phyloP scores from a whole-genome alignment of 2,888 invertebrate species.

The Mellilla xanthometata region DNA sequence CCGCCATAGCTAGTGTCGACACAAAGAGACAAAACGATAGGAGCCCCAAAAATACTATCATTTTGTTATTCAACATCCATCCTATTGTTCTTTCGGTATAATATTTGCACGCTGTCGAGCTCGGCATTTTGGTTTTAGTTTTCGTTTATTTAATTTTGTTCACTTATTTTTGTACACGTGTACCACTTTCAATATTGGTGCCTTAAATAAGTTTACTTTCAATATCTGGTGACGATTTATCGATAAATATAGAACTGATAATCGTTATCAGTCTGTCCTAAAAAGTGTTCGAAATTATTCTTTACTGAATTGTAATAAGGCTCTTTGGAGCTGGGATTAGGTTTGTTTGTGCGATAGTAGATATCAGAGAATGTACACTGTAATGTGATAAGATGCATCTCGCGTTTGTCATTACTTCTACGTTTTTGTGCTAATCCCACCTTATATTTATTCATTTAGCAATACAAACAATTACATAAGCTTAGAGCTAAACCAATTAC shows the following conservation, averaged over 20 bases:
- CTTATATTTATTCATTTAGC: too few species aligned
- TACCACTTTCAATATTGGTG: constrained; percentile 7
- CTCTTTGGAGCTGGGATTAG: background rate
- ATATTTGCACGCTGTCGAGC: constrained; percentile 51
- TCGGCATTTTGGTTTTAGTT: constrained; percentile 32
- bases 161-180: constrained; percentile 18
- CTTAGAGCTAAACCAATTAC: too few species aligned
- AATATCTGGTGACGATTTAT: constrained; percentile 23
- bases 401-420: too few species aligned
- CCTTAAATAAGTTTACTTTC: constrained; percentile 13
- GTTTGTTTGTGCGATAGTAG: constrained; percentile 2
- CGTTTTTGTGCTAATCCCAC: too few species aligned
- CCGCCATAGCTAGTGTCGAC: constrained; percentile 58
- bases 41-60: constrained; percentile 60
- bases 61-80: constrained; percentile 69
- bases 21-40: constrained; percentile 65
- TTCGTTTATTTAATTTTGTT: background rate
- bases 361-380: too few species aligned
- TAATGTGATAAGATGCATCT: too few species aligned
- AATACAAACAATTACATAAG: too few species aligned
- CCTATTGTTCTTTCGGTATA: constrained; percentile 50
- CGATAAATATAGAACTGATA: constrained; percentile 18
- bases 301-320: constrained; percentile 1
- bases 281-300: background rate
- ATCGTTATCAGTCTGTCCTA: constrained; percentile 9